Percentiles rank a stretch among this genome's conserved stretches.
phyloP scores from a whole-genome alignment of 1,140 invertebrate genomes.

The Helicoverpa armigera region DNA sequence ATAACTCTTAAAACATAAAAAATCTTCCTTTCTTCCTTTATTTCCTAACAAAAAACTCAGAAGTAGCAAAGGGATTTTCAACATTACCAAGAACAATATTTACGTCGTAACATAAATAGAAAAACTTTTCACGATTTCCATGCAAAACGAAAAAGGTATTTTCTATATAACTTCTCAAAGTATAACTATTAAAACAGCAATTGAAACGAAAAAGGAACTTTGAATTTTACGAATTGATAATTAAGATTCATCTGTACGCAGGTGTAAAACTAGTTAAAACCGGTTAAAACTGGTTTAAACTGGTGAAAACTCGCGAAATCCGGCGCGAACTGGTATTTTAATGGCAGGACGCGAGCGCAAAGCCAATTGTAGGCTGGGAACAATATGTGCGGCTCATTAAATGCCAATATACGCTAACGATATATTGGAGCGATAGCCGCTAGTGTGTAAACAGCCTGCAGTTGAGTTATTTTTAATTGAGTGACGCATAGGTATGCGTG shows the following conservation, averaged over 20 bases:
- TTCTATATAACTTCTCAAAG: not conserved
- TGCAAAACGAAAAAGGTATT: not conserved
- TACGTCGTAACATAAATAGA: not conserved
- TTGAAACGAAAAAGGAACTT: conserved; percentile 4
- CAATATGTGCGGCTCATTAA: conserved; percentile 8
- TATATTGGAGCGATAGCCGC: not conserved
- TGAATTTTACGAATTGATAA: not conserved
- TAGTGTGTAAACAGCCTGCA: not conserved
- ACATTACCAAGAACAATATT: too few species aligned
- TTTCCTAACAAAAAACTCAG: too few species aligned
- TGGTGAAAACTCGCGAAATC: conserved; percentile 9
- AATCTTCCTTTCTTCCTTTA: not conserved
- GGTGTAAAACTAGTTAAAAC: conserved; percentile 24
- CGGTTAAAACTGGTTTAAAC: conserved; percentile 3
- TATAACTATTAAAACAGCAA: not conserved
- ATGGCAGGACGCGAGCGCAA: not conserved
- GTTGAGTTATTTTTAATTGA: not conserved
- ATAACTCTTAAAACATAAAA: not conserved
- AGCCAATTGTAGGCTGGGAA: conserved; percentile 17
- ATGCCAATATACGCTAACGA: conserved; percentile 11
- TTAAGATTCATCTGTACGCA: conserved; percentile 3
- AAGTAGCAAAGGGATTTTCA: too few species aligned
- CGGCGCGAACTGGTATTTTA: conserved; percentile 7
- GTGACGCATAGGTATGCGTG: not conserved
- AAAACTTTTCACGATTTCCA: not conserved